Base-by-base conservation (phyloP, 1,140 invertebrate species). In the Drosophila willistoni region DNA sequence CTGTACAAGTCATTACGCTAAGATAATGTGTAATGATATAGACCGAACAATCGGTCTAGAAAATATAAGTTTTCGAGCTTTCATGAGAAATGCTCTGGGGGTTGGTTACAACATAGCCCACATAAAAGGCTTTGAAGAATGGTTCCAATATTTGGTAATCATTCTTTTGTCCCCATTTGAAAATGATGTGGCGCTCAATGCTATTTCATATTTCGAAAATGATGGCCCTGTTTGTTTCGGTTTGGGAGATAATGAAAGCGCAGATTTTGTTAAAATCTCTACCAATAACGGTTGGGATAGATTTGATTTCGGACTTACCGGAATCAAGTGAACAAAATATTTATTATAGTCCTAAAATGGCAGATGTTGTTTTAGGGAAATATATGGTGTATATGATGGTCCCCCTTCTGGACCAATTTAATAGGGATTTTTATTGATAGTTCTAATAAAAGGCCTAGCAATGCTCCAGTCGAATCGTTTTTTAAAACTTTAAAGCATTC, bases 1-100 rank as follows among this genome's bases (percentile, higher is more conserved):
- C 29, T 29, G 54, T n/a, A 33, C 54, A 6, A 56, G 54, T 2
- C 54, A 56, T 25, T 33, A 56, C 29, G 54, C 54, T n/a, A 56
- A 33, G 34, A 34, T 34, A 9, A 34, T 34, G 34, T 36, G 9
- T 36, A 12, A 9, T 12, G 34, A 36, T 36, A 56, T 56, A 29
- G 54, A 56, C 13, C 22, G 54, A 4, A 33, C 54, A 5, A 25
- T 56, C 14, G 54, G 25, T 1, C 29, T 56, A 19, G 22, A n/a
- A 7, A 56, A 56, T n/a, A 56, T 14, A 29, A 29, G 25, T 29
- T 7, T 29, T 29, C 29, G 29, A 29, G 9, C 22, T n/a, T 56
- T 56, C 12, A 10, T 13, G 13, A 56, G 54, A 33, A 56, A 56
- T 29, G 54, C 54, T n/a, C 13, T 33, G 25, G 54, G 22, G n/a